A percentile compares a stretch with the other conserved stretches of the same genome.
Evolutionary conservation across 2,113 vertebrate genomes (phyloP).

Genomic region (Paedocypris sp.): DNA sequence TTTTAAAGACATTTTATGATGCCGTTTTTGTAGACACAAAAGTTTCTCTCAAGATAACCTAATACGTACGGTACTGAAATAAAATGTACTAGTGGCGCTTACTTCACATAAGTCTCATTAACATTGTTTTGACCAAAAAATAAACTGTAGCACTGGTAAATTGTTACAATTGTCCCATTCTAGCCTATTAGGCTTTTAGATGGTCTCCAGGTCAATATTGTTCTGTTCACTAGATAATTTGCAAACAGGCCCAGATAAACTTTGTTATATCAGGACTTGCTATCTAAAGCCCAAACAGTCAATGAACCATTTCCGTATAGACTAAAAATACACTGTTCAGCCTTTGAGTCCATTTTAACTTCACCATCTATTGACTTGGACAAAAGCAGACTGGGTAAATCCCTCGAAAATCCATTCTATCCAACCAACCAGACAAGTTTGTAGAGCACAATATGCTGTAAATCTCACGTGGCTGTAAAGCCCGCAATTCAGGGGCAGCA

Average conservation of each 20-base stretch:
- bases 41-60: too few relatives aligned
- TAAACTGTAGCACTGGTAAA: too few relatives aligned
- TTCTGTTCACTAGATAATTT: background rate
- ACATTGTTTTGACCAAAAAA: too few relatives aligned
- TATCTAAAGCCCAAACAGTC: background rate
- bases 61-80: too few relatives aligned
- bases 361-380: background rate
- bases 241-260: background rate
- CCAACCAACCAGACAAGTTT: background rate
- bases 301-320: background rate
- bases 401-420: background rate
- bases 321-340: background rate
- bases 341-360: background rate
- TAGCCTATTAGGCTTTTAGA: too few relatives aligned
- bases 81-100: too few relatives aligned
- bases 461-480: background rate
- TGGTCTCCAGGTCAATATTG: too few relatives aligned
- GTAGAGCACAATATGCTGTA: background rate
- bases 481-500: background rate
- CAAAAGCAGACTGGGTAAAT: background rate
- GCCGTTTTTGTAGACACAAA: too few relatives aligned
- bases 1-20: too few relatives aligned
- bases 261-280: background rate
- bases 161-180: too few relatives aligned
- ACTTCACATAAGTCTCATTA: too few relatives aligned